Base-by-base conservation (phyloP, 2,113 vertebrate genomes). In the Rattus norvegicus region DNA sequence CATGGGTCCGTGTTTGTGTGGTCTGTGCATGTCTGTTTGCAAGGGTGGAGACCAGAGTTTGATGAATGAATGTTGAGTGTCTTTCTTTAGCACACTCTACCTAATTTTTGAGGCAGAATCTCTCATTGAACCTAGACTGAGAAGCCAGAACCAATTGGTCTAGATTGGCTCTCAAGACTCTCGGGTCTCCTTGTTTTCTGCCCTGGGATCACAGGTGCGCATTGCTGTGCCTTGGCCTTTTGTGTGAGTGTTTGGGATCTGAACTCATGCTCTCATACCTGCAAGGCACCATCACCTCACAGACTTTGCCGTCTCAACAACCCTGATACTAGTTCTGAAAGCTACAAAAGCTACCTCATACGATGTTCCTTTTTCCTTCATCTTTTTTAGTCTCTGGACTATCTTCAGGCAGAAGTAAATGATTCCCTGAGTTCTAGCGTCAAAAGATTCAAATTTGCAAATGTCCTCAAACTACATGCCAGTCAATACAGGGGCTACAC, bases 391-490 rank as follows among this genome's bases (percentile, higher is more conserved):
- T 93, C 63, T 61, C 33, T 65, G 89, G 88, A 94, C 91, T 95
- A 56, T 88, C 94, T 97, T 95, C 47, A 85, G 91, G 92, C 33
- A 94, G 88, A 97, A 97, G 93, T 91, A 96, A 88, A 85, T 39
- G 67, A 97, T 83, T 87, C 96, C 47, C 81, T 76, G 36, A 85
- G 63, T n/a, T 92, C 88, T 95, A 70, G 76, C 81, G 43, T 95
- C 96, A 97, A 97, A 94, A 93, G 88, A 73, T 83, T 95, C 43
- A 39, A 91, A 73, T 98, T 92, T 98, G 93, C 96, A 97, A 97
- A 97, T 97, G 97, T 94, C 98, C 96, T 84, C 96, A 79, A 49
- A 79, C 67, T 95, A 49, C 69, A 94, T 0, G 2, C 90, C 94
- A 95, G 92, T 98, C 97, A 90, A 56, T 93, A 65, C 52, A 77